Evolutionary conservation across 2,797 vertebrate genomes (phyloP), one percentile per base, ranked within the genome.

Genomic region (Gymnopithys bicolor): DNA sequence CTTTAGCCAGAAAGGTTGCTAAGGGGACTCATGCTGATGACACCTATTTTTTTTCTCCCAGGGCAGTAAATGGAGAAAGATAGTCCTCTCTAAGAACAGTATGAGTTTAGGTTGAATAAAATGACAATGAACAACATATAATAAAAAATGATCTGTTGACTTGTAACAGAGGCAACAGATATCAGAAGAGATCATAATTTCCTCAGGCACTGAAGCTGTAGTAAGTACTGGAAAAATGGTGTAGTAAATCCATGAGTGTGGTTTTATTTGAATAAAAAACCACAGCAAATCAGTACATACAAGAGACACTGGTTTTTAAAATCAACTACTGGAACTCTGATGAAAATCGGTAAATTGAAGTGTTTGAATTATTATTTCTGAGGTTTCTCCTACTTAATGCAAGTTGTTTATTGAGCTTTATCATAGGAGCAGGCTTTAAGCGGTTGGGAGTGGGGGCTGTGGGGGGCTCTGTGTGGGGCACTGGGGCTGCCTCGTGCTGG

Each of bases 401-500:
- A 30, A 27, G 4, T 15, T 55, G 5, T 43, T 73, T 53, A 21
- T 4, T 53, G 10, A 56, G 35, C 5, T 84, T 75, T 66, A 10
- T 25, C 7, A 2, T 35, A 11, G 19, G 35, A 3, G 43, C 25
- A 28, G 23, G 8, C 7, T 73, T 32, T 52, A 43, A 37, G 48
- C 3, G 3, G 16, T 19, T 49, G 39, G 45, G 28, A 52, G 6
- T 1, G 0, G 17, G 4, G 13, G 15, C 53, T 67, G 18, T 0
- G 5, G 0, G 5, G 9, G 4, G 17, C n/a, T 58, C 58, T 3
- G 12, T 39, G 24, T 37, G 30, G 23, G 13, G 10, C 99, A 16
- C 32, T 0, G 0, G 14, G 30, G 21, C 41, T 3, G 30, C 1
- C 14, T 3, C 7, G 5, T 27, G 37, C 12, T 1, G 0, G 39